These are phyloP conservation scores for Sinocyclocheilus anshuiensis DNA, from an alignment of 2,113 vertebrate species.

Conservation along the genomic window DNA sequence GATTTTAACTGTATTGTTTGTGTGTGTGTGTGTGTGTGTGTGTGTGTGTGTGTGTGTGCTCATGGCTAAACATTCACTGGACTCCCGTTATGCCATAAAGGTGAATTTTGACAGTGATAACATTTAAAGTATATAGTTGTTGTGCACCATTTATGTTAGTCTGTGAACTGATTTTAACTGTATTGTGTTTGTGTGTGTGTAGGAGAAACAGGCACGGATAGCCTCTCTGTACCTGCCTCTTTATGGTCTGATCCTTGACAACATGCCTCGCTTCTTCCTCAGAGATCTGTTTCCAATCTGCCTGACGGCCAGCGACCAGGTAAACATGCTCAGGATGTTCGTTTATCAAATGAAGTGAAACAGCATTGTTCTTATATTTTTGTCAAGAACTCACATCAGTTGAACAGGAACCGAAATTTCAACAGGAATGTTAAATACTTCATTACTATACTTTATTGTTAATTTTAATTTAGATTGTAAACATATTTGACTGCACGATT, in stretches of 20 bases:
- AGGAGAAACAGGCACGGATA: constrained; percentile 94
- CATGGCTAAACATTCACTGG: constrained; percentile 97
- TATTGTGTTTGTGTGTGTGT: constrained; percentile 17
- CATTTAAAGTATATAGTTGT: neutral
- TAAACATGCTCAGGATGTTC: constrained; percentile 53
- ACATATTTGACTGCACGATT: no score
- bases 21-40: neutral
- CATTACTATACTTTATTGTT: neutral
- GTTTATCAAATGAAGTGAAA: neutral
- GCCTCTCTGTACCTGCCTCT: constrained; percentile 94
- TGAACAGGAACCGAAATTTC: no score
- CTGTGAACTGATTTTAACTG: neutral
- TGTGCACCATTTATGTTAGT: constrained; percentile 3
- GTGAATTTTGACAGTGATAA: constrained; percentile 67
- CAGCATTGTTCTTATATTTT: neutral
- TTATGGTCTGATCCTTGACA: constrained; percentile 96
- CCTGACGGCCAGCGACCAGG: constrained; percentile 90
- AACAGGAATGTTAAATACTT: neutral
- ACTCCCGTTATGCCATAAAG: constrained; percentile 87
- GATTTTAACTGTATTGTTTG: neutral
- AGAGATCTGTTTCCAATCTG: constrained; percentile 93
- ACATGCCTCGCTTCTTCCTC: constrained; percentile 96
- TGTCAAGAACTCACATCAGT: neutral
- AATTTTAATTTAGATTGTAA: no score
- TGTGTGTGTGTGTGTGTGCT: constrained; percentile 59